phyloP scores from a whole-genome alignment of 2,888 invertebrate genomes.

The Lithodes maja region DNA sequence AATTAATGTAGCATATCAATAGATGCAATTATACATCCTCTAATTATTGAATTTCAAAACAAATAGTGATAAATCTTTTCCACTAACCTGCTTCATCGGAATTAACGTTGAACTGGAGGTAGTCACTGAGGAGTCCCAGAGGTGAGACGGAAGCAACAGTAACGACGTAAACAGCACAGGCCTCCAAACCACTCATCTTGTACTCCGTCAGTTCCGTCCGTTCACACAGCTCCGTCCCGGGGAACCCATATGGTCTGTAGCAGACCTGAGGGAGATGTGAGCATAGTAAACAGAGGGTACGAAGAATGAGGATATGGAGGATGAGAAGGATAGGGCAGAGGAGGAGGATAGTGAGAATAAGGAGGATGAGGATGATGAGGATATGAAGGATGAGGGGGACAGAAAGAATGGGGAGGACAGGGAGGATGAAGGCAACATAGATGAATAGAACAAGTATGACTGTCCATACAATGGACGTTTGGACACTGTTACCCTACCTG shows the following conservation, averaged over 20 bases:
- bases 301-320: neutral
- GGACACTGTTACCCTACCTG: neutral
- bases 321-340: neutral
- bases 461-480: neutral
- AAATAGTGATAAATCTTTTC: neutral
- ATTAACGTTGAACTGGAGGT: slow-evolving; percentile 34
- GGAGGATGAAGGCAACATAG: neutral
- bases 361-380: neutral
- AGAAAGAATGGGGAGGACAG: neutral
- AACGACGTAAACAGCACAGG: slow-evolving; percentile 41
- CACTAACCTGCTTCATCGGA: slow-evolving; percentile 40
- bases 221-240: slow-evolving; percentile 26
- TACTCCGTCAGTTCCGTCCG: slow-evolving; percentile 6
- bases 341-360: neutral
- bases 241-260: slow-evolving; percentile 17
- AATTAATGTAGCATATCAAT: too few relatives aligned
- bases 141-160: slow-evolving; percentile 15
- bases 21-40: too few relatives aligned
- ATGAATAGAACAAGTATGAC: neutral
- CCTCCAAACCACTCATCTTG: slow-evolving; percentile 31
- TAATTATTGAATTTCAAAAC: neutral
- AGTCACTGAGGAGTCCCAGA: slow-evolving; percentile 15
- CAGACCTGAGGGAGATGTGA: slow-evolving; percentile 30
- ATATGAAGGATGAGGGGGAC: neutral
- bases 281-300: neutral